Evolutionary conservation across 92 coral and sea anemone species (phyloP), one percentile per base, ranked within the genome.

Genomic region (Desmophyllum pertusum): DNA sequence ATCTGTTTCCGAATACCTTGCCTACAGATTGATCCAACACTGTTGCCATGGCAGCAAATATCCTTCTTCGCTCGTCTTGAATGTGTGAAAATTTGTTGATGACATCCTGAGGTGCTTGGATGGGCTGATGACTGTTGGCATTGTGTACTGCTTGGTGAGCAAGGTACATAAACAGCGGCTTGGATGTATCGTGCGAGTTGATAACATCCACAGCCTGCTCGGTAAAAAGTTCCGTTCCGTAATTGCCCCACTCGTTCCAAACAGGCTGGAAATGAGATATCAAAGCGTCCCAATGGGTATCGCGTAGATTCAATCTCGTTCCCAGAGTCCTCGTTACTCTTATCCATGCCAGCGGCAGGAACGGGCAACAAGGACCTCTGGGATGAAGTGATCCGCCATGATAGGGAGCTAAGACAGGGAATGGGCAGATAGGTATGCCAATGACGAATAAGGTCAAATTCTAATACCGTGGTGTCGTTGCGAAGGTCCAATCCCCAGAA

Each of bases 401-500:
- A n/a, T n/a, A n/a, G n/a, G n/a, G n/a, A n/a, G n/a, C n/a, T n/a
- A n/a, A n/a, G n/a, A n/a, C n/a, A n/a, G n/a, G n/a, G n/a, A n/a
- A n/a, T n/a, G n/a, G n/a, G n/a, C n/a, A n/a, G n/a, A n/a, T n/a
- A 23, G 1, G n/a, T 1, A 23, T 0, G 2, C 11, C 33, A 59
- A 13, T 59, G 35, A 15, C 25, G 7, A 25, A 27, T 55, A 1
- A 59, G 30, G 17, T 59, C 25, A 8, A 25, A 0, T 59, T 13
- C 18, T 55, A 5, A 23, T 69, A 83, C 86, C 86, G 61, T 70
- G 5, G 79, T 74, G 39, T 45, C 62, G 62, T 84, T 67, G 46
- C 9, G 87, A 15, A 94, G 85, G 57, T 94, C 98, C 70, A 94
- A 79, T 1, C 95, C 98, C 98, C 98, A 94, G 33, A 85, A 91